Conservation (phyloP, 2,113 vertebrate genomes). For the Phaethornis superciliosus region DNA sequence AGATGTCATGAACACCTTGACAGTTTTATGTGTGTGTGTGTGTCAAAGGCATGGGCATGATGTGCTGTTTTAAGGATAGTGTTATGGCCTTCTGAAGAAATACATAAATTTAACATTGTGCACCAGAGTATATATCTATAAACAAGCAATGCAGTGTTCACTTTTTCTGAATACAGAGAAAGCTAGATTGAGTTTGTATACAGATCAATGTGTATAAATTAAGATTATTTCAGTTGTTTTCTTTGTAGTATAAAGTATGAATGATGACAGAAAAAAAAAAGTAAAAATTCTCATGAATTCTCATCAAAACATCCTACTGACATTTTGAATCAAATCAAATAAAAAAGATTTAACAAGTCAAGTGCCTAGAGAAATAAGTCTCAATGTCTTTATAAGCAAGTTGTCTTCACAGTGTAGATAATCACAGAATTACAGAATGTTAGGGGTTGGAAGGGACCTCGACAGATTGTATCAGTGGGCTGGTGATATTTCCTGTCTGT, state of each 20-base stretch:
- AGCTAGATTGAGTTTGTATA: background rate
- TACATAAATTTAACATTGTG: background rate
- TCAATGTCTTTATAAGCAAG: background rate
- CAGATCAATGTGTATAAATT: background rate
- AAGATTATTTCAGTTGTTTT: background rate
- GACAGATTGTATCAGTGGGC: background rate
- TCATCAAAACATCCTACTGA: background rate
- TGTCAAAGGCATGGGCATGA: background rate
- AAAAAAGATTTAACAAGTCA: background rate
- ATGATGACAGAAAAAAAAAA: background rate
- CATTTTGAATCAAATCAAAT: background rate
- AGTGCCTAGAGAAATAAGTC: background rate
- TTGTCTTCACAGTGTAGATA: background rate
- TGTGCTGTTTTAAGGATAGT: background rate
- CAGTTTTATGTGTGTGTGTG: background rate
- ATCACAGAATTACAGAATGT: no score
- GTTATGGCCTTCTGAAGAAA: background rate
- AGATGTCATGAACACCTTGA: background rate
- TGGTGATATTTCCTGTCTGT: background rate
- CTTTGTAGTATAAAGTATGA: background rate
- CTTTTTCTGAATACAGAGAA: background rate
- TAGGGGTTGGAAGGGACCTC: no score
- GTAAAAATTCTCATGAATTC: background rate
- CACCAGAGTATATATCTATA: background rate
- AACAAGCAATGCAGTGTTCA: background rate